phyloP scores from a whole-genome alignment of 2,888 invertebrate genomes.

The Conchocele bisecta region DNA sequence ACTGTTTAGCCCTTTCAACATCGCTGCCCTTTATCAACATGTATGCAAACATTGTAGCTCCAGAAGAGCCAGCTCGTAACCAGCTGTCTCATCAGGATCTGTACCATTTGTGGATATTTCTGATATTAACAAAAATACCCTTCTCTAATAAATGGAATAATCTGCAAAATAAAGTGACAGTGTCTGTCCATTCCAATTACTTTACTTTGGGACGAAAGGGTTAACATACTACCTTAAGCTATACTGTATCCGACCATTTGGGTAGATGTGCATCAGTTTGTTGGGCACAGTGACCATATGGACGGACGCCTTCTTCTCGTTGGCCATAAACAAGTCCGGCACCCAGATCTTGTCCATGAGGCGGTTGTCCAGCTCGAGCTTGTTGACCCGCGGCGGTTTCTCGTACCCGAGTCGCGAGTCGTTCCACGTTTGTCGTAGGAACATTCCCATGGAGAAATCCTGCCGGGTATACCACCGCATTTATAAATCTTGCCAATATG shows the following conservation, averaged over 20 bases:
- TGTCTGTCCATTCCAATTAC: no score
- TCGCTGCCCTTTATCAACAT: no score
- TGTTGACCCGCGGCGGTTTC: slow-evolving; percentile 51
- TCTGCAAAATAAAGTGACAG: no score
- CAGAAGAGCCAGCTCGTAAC: no score
- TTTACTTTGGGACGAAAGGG: no score
- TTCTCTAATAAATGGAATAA: no score
- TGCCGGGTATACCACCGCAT: slow-evolving; percentile 32
- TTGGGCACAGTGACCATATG: slow-evolving; percentile 78
- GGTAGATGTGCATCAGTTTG: slow-evolving; percentile 75
- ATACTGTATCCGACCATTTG: slow-evolving; percentile 69
- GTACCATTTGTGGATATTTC: no score
- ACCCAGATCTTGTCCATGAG: slow-evolving; percentile 75
- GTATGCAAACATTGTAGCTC: no score
- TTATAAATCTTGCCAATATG: no score
- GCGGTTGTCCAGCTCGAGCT: slow-evolving; percentile 73
- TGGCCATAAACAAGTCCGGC: slow-evolving; percentile 77
- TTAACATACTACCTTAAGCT: slow-evolving; percentile 70
- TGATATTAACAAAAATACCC: no score
- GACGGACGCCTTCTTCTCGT: slow-evolving; percentile 76
- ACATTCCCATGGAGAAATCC: slow-evolving; percentile 73
- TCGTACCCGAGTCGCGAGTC: slow-evolving; percentile 65
- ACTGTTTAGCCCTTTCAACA: no score
- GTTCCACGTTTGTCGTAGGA: slow-evolving; percentile 71
- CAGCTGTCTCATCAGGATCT: no score